phyloP scores from a whole-genome alignment of 2,888 invertebrate genomes.

The Macrophya alboannulata region DNA sequence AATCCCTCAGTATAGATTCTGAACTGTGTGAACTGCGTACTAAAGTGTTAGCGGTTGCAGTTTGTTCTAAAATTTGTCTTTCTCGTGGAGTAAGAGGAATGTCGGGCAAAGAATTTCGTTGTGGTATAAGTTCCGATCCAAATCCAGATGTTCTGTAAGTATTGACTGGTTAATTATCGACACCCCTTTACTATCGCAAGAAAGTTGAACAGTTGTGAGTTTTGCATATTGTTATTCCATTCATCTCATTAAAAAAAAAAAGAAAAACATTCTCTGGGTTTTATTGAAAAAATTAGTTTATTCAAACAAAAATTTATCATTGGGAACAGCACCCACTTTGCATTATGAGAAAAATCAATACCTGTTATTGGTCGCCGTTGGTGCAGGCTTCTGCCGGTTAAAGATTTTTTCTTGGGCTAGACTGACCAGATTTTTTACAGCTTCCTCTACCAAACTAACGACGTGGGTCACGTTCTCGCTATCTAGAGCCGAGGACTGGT shows the following conservation, averaged over 20 bases:
- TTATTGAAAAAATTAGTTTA: not conserved
- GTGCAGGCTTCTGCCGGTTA: slow-evolving; percentile 81
- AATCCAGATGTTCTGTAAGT: slow-evolving; percentile 76
- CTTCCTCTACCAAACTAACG: slow-evolving; percentile 87
- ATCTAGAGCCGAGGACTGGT: slow-evolving; percentile 85
- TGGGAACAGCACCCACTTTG: not conserved
- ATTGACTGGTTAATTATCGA: not conserved
- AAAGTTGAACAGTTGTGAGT: not conserved
- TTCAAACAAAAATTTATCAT: not conserved
- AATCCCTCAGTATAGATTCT: slow-evolving; percentile 89
- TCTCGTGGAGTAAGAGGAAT: slow-evolving; percentile 92
- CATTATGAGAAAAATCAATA: slow-evolving; percentile 58
- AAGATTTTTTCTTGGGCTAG: slow-evolving; percentile 92
- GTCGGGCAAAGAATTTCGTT: slow-evolving; percentile 88
- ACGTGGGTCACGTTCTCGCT: slow-evolving; percentile 86
- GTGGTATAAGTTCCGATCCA: slow-evolving; percentile 78
- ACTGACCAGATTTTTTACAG: slow-evolving; percentile 89
- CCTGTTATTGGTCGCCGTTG: slow-evolving; percentile 75
- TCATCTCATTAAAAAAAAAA: not conserved
- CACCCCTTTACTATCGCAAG: not conserved
- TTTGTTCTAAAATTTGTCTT: slow-evolving; percentile 85
- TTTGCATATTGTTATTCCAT: not conserved
- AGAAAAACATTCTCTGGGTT: not conserved
- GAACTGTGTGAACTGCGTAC: slow-evolving; percentile 91
- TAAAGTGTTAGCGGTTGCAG: slow-evolving; percentile 82